Evolutionary conservation across 2,888 invertebrate genomes (phyloP).

Genomic region (Ichneumoninae sp.): DNA sequence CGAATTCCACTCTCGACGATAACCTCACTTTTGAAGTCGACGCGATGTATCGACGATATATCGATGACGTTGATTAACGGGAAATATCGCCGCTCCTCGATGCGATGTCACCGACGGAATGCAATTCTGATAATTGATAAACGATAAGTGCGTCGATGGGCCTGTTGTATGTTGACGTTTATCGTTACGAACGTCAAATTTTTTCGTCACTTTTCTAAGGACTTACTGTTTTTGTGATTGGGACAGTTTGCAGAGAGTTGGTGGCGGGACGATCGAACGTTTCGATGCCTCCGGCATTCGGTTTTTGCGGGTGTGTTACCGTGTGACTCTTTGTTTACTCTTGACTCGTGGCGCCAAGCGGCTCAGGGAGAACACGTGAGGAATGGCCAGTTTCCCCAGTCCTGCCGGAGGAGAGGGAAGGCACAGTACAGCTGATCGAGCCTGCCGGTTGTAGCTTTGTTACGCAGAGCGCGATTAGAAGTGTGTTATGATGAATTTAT

Average conservation of each 20-base stretch:
- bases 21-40: neutral
- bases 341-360: neutral
- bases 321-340: neutral
- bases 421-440: conserved; percentile 2
- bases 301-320: neutral
- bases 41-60: neutral
- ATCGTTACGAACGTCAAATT: neutral
- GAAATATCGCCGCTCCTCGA: too few species aligned
- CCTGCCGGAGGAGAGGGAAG: neutral
- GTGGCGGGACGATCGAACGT: neutral
- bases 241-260: neutral
- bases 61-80: too few species aligned
- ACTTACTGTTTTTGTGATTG: neutral
- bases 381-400: neutral
- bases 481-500: neutral
- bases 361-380: neutral
- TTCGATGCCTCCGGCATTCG: neutral
- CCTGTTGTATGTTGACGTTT: too few species aligned
- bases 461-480: neutral
- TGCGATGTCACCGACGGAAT: too few species aligned
- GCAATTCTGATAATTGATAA: too few species aligned
- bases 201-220: neutral
- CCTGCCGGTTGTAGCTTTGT: neutral
- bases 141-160: too few species aligned
- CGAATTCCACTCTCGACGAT: neutral